Evolutionary conservation across 2,113 vertebrate genomes (phyloP), one percentile per base, ranked within the genome.

Genomic region (Columba livia): DNA sequence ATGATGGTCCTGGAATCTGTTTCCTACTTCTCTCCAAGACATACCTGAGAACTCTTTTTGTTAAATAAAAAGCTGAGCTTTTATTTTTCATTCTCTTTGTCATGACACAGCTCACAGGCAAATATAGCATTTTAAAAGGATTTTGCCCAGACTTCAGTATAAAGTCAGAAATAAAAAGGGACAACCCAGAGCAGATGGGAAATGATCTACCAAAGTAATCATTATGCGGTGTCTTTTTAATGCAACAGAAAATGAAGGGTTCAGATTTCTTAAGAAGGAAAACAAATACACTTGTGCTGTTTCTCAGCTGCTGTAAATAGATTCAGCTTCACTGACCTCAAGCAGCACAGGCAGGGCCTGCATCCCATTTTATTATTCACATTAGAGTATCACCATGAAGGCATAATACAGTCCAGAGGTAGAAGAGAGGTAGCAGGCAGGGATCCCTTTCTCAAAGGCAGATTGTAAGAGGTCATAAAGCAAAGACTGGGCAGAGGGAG

Each of bases 301-400:
- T 94, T 85, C 70, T 92, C 62, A 77, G 75, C 53, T 87, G n/a
- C 88, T 90, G 65, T 79, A 92, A 97, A 96, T 92, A 96, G 83
- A 81, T 75, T 87, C 40, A 58, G 50, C 28, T 92, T 80, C 80
- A 65, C 77, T 74, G 66, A 90, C 62, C 60, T 89, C 66, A 84
- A 84, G 73, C 53, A 78, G 60, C 29, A 62, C 4, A 51, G 80
- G 48, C 19, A 65, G 36, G 38, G 44, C 15, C 64, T n/a, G 34
- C 15, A 62, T 69, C 92, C 71, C 15, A 28, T 31, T 79, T 82
- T 67, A 26, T 66, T 73, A 51, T 82, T 73, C 51, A 26, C 9
- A 1, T 57, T 79, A 34, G 5, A 48, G 13, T 73, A 20, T 40
- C 9, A 26, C 20, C n/a, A 6, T 44, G 38, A 71, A 75, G 42